phyloP scores from a whole-genome alignment of 2,888 invertebrate genomes.

The Pollenia amentaria region DNA sequence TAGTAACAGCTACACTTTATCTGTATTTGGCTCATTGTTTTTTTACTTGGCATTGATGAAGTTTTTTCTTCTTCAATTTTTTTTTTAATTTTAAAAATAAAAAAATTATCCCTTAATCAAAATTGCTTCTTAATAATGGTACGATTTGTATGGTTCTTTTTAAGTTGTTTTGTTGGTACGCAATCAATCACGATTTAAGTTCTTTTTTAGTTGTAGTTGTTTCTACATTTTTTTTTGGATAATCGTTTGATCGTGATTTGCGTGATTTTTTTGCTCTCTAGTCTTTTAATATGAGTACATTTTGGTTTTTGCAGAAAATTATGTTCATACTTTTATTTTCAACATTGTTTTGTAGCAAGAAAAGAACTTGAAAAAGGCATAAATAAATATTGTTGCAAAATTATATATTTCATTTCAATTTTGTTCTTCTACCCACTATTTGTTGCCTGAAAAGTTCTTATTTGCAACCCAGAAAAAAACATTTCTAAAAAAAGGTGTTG shows the following conservation, averaged over 20 bases:
- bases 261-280: slow-evolving; percentile 78
- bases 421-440: slow-evolving; percentile 16
- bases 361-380: slow-evolving; percentile 9
- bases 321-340: slow-evolving; percentile 22
- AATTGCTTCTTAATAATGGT: slow-evolving; percentile 56
- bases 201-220: slow-evolving; percentile 9
- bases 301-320: slow-evolving; percentile 16
- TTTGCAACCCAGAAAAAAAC: background rate
- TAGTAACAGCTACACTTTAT: slow-evolving; percentile 88
- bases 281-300: background rate
- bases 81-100: background rate
- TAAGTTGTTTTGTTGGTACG: slow-evolving; percentile 43
- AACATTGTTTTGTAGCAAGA: slow-evolving; percentile 14
- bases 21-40: slow-evolving; percentile 89
- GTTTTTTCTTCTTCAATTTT: background rate
- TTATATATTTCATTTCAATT: slow-evolving; percentile 66
- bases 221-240: slow-evolving; percentile 70
- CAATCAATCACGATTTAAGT: slow-evolving; percentile 70
- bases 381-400: slow-evolving; percentile 65
- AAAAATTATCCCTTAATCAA: slow-evolving; percentile 14
- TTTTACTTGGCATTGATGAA: slow-evolving; percentile 87
- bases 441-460: background rate
- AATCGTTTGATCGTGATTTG: slow-evolving; percentile 84
- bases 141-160: background rate
- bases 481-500: slow-evolving; percentile 53